These are phyloP conservation scores for Leptatherina wallacei DNA, from an alignment of 2,797 vertebrate genomes.

Conservation along the genomic window DNA sequence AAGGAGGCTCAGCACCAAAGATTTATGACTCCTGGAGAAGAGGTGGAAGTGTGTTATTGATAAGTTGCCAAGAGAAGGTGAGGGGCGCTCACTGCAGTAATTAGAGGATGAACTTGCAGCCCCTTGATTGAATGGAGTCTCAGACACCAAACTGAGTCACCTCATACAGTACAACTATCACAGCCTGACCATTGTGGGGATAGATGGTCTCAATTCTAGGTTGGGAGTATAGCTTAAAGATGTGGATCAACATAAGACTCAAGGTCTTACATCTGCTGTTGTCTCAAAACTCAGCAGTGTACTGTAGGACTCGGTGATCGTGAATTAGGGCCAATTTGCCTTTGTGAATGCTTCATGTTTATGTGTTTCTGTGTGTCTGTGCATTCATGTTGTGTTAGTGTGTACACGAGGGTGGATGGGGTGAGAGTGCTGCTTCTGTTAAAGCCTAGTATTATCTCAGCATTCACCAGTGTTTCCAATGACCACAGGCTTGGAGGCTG, in stretches of 20 bases:
- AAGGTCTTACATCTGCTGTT: slow-evolving; percentile 31
- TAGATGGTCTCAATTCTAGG: slow-evolving; percentile 48
- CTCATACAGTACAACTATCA: slow-evolving; percentile 53
- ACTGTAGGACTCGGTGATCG: slow-evolving; percentile 27
- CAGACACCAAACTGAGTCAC: slow-evolving; percentile 52
- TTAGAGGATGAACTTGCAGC: slow-evolving; percentile 82
- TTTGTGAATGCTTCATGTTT: slow-evolving; percentile 25
- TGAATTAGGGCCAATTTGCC: slow-evolving; percentile 23
- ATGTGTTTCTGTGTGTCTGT: slow-evolving; percentile 23
- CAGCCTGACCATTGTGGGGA: slow-evolving; percentile 38
- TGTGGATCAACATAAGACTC: slow-evolving; percentile 5
- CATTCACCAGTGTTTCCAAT: slow-evolving; percentile 78
- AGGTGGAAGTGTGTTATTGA: slow-evolving; percentile 86
- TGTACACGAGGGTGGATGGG: slow-evolving; percentile 55
- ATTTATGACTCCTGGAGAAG: slow-evolving; percentile 82
- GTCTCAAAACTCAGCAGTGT: slow-evolving; percentile 41
- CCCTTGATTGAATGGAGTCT: slow-evolving; percentile 75
- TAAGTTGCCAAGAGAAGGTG: slow-evolving; percentile 79
- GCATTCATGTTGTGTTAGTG: slow-evolving; percentile 24
- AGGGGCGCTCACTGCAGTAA: slow-evolving; percentile 79
- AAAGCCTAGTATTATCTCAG: slow-evolving; percentile 78
- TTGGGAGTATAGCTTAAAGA: not conserved
- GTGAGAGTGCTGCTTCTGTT: slow-evolving; percentile 63
- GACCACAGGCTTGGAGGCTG: slow-evolving; percentile 80
- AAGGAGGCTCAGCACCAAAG: slow-evolving; percentile 73